Conservation (phyloP, 2,797 vertebrate genomes). For the Trematomus bernacchii region DNA sequence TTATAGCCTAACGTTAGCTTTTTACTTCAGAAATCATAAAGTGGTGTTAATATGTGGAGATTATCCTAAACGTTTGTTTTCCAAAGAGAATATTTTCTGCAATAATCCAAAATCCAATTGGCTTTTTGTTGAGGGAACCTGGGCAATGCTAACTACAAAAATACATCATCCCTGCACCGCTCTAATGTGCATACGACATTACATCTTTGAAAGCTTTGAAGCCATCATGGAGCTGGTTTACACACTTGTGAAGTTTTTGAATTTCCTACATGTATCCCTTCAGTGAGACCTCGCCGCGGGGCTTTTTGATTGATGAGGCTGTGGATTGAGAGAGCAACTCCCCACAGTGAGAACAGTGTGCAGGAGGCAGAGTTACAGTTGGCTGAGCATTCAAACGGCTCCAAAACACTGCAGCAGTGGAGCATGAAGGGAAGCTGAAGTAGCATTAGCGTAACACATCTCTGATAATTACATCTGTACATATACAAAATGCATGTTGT, state of each 20-base stretch:
- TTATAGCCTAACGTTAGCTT: no score
- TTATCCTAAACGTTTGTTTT: no score
- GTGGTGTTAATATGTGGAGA: no score
- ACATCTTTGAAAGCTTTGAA: background rate
- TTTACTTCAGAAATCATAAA: no score
- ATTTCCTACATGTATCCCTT: conserved; percentile 45
- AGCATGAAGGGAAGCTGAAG: conserved; percentile 43
- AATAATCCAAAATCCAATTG: no score
- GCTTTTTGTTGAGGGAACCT: no score
- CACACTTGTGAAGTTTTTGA: conserved; percentile 34
- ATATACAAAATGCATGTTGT: conserved; percentile 44
- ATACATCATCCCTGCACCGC: no score
- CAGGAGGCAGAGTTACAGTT: conserved; percentile 54
- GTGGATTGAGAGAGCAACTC: conserved; percentile 58
- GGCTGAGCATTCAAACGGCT: conserved; percentile 70
- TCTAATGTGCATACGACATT: no score
- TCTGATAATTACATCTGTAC: conserved; percentile 28
- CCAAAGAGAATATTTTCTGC: no score
- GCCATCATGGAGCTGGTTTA: conserved; percentile 16
- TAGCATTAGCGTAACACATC: conserved; percentile 42
- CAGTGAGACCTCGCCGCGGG: conserved; percentile 47
- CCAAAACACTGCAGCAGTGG: conserved; percentile 49
- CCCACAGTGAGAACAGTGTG: conserved; percentile 62
- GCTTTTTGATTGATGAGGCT: conserved; percentile 60
- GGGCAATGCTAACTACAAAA: no score